Evolutionary conservation across 2,113 vertebrate species (phyloP).

Genomic region (Oxyruncus cristatus): DNA sequence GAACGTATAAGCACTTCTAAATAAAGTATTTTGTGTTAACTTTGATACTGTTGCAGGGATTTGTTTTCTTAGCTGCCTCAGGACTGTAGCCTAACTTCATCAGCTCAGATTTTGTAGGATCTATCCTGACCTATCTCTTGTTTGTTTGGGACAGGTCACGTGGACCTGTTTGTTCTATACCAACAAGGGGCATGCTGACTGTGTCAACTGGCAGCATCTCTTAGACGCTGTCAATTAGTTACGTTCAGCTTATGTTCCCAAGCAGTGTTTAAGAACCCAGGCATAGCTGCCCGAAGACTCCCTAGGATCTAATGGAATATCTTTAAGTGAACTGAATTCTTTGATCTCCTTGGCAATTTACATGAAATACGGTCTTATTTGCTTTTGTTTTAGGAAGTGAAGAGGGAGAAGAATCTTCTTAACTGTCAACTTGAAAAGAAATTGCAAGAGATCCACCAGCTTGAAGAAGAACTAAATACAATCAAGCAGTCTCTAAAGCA

Average conservation of each 20-base stretch:
- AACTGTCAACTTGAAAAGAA: slow-evolving; percentile 78
- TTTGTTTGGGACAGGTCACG: neutral
- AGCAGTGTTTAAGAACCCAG: neutral
- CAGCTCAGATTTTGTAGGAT: neutral
- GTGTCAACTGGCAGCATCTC: neutral
- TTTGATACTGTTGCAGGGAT: neutral
- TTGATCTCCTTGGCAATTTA: neutral
- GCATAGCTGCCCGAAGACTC: neutral
- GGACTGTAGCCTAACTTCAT: neutral
- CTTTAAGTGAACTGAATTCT: neutral
- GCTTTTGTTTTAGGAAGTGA: slow-evolving; percentile 75
- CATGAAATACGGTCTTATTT: neutral
- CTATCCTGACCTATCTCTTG: neutral
- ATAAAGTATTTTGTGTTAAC: neutral
- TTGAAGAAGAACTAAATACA: slow-evolving; percentile 81
- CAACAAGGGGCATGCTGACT: neutral
- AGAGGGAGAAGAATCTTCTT: slow-evolving; percentile 75
- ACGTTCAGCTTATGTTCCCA: neutral
- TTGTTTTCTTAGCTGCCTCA: neutral
- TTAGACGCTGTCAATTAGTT: neutral
- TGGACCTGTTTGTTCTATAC: neutral
- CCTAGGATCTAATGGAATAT: neutral
- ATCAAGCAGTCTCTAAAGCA: slow-evolving; percentile 76
- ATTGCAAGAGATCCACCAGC: slow-evolving; percentile 65
- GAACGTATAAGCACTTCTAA: neutral